Base-by-base conservation (phyloP, 2,797 vertebrate genomes). In the Lacerta bilineata region DNA sequence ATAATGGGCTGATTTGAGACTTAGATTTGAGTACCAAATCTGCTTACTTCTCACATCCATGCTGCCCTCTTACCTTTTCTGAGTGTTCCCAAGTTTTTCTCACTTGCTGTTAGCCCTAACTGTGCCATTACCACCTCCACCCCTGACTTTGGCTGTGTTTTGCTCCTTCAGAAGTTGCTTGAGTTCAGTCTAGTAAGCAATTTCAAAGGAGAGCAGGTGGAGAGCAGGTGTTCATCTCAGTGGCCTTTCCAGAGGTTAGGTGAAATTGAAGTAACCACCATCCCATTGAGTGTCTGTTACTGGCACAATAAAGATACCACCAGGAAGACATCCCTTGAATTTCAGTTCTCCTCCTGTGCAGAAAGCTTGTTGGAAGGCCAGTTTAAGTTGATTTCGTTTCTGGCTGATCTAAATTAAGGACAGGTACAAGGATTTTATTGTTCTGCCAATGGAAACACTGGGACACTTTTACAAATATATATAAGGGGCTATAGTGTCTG, bases 381-480 rank as follows among this genome's bases (percentile, higher is more conserved):
- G 71, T 66, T 80, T 36, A 69, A 72, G 39, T 33, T 59, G 1
- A 8, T 69, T 9, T 23, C 61, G 0, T 82, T 66, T 20, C 43
- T 89, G 61, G 36, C 41, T 79, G 88, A 64, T 43, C 29, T 71
- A 46, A 83, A 80, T 36, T 5, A 69, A 29, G 10, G 89, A 74
- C 46, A 83, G 41, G 27, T 61, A 33, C 33, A 43, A 3, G 23
- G 10, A 92, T 83, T 46, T 46, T 69, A 66, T n/a, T 87, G 68
- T 5, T 20, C 80, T 61, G 36, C 76, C 6, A 23, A 69, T 43
- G 71, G 87, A 80, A 84, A 80, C 82, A 41, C 1, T 27, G 64
- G 46, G 15, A 39, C 2, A 13, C 50, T 33, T 88, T 85, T 9
- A 72, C 33, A 78, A 1, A 33, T 69, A 9, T 15, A 13, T 15